Conservation (phyloP, 1,140 invertebrate species). For the Myzus persicae region DNA sequence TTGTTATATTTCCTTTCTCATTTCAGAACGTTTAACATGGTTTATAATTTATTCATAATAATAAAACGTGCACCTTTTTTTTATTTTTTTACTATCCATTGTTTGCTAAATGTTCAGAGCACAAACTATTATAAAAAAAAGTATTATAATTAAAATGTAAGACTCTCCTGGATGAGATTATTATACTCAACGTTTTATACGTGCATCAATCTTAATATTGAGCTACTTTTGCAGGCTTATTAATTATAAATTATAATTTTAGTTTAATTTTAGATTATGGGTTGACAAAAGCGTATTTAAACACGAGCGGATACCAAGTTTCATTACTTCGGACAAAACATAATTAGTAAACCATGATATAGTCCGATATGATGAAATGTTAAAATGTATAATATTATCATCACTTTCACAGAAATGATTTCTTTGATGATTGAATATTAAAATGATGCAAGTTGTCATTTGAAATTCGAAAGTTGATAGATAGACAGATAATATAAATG, state of each 20-base stretch:
- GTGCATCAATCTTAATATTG: neutral
- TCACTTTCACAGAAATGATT: neutral
- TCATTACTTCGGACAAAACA: no score
- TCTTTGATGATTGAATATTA: neutral
- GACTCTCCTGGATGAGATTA: neutral
- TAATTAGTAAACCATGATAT: no score
- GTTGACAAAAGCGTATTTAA: neutral
- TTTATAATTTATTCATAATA: neutral
- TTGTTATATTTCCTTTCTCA: neutral
- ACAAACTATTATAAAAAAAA: neutral
- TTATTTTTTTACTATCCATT: neutral
- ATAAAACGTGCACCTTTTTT: neutral
- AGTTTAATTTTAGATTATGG: neutral
- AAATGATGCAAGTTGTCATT: no score
- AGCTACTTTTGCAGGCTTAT: neutral
- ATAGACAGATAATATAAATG: neutral
- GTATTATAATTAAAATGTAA: slow-evolving; percentile 4
- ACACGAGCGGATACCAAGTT: no score
- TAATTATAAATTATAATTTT: neutral
- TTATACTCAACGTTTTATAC: neutral
- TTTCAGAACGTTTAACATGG: neutral
- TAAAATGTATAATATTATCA: no score
- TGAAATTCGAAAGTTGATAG: neutral
- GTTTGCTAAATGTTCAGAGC: neutral
- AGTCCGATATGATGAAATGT: no score